A percentile compares a stretch with the other conserved stretches of the same genome.
Conservation (phyloP, 2,797 vertebrate species). For the Esox lucius region DNA sequence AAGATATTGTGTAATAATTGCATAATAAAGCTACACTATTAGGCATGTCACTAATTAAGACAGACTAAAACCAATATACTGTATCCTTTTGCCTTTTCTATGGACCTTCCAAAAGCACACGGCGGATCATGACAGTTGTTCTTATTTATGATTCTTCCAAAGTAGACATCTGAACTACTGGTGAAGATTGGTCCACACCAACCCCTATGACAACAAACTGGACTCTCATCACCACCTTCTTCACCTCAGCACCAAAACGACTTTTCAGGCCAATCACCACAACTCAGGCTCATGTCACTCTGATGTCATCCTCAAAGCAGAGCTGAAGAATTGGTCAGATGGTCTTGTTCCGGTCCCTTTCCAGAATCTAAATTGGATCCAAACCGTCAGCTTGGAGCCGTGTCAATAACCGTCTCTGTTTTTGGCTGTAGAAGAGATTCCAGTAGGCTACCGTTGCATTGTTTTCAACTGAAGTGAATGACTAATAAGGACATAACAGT, state of each 20-base stretch:
- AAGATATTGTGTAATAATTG: neutral
- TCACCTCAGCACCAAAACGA: slow-evolving; percentile 14
- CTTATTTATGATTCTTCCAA: neutral
- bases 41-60: neutral
- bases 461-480: neutral
- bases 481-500: neutral
- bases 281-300: slow-evolving; percentile 13
- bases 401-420: neutral
- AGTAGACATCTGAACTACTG: neutral
- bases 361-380: slow-evolving; percentile 12
- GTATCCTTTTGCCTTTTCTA: neutral
- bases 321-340: slow-evolving; percentile 14
- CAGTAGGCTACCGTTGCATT: neutral
- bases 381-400: slow-evolving; percentile 9
- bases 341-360: slow-evolving; percentile 1
- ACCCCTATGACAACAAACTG: slow-evolving; percentile 16
- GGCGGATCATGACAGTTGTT: neutral
- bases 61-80: neutral
- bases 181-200: neutral
- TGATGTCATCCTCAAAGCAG: slow-evolving; percentile 39
- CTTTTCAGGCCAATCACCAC: slow-evolving; percentile 30
- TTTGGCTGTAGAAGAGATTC: neutral
- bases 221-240: slow-evolving; percentile 25
- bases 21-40: neutral
- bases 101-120: neutral